These are phyloP conservation scores for Pristionchus arcanus DNA, from an alignment of 2,888 invertebrate genomes.

Conservation along the genomic window DNA sequence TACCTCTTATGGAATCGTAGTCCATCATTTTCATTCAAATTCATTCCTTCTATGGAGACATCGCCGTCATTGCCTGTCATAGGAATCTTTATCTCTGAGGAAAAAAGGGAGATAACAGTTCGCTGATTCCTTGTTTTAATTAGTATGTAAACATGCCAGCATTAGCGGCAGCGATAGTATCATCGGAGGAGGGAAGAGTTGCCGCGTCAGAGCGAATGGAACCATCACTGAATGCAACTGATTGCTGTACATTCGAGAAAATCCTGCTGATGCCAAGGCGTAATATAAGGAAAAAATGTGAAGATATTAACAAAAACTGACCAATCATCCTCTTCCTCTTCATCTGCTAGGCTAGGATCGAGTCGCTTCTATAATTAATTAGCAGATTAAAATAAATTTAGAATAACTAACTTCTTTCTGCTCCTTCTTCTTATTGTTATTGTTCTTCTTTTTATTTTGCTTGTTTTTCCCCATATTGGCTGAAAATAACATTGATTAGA, in stretches of 20 bases:
- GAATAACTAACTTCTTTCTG: conserved; percentile 26
- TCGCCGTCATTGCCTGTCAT: conserved; percentile 27
- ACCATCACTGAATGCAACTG: background rate
- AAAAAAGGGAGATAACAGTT: background rate
- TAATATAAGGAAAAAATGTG: background rate
- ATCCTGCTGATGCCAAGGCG: background rate
- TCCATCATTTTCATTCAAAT: conserved; percentile 34
- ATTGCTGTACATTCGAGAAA: background rate
- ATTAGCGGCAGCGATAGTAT: conserved; percentile 43
- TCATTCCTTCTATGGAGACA: conserved; percentile 33
- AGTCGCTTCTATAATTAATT: conserved; percentile 19
- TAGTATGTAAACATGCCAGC: background rate
- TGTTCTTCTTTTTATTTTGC: conserved; percentile 52
- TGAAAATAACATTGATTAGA: background rate
- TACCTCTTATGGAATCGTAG: conserved; percentile 32
- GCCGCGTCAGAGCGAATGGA: conserved; percentile 51
- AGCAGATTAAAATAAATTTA: background rate
- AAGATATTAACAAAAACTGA: background rate
- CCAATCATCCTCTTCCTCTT: conserved; percentile 54
- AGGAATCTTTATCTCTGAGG: background rate
- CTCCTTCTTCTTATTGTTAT: conserved; percentile 32
- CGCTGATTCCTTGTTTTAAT: background rate
- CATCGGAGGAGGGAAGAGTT: conserved; percentile 52
- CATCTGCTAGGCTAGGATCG: conserved; percentile 40
- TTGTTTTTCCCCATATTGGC: conserved; percentile 44